Evolutionary conservation across 2,797 vertebrate species (phyloP), one percentile per base, ranked within the genome.

Genomic region (Acanthornis magna): DNA sequence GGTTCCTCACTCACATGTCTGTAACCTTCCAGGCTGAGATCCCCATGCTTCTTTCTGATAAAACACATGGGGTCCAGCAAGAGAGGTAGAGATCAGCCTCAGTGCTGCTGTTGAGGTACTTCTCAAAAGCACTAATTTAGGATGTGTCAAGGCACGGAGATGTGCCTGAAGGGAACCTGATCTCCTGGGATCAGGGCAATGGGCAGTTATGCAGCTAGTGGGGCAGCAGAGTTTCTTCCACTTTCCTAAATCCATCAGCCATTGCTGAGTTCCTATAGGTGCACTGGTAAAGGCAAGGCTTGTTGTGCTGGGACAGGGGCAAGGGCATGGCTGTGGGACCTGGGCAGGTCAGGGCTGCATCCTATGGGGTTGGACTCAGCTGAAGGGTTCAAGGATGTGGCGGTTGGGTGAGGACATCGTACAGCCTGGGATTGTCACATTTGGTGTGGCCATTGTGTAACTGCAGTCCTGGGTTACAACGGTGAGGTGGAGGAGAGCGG

Each of bases 381-480:
- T 22, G 30, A 36, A 53, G 29, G 6, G 10, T 68, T 34, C 55
- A 85, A 55, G 45, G 13, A 5, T 74, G 7, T 12, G 8, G 7
- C 53, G 16, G 7, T 18, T 2, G 2, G 4, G 5, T 21, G 16
- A 63, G n/a, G 60, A 47, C 13, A 12, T 9, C 16, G 23, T 27
- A n/a, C 4, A 5, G 11, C 1, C 0, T 0, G 8, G 6, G 13
- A 23, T 34, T 7, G 8, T 40, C 25, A 75, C 7, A 36, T 47
- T 67, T 36, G 9, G 2, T 60, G 21, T 19, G 32, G 6, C 14
- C 42, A 7, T 32, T 4, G 5, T 7, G 20, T 20, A 43, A 47
- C 62, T 62, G 10, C 5, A 1, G 30, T 72, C 12, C 36, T 61
- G 53, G 14, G 16, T 25, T 85, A 32, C 34, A 68, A 2, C 5